phyloP scores from a whole-genome alignment of 1,140 invertebrate genomes.

The Cydia splendana region DNA sequence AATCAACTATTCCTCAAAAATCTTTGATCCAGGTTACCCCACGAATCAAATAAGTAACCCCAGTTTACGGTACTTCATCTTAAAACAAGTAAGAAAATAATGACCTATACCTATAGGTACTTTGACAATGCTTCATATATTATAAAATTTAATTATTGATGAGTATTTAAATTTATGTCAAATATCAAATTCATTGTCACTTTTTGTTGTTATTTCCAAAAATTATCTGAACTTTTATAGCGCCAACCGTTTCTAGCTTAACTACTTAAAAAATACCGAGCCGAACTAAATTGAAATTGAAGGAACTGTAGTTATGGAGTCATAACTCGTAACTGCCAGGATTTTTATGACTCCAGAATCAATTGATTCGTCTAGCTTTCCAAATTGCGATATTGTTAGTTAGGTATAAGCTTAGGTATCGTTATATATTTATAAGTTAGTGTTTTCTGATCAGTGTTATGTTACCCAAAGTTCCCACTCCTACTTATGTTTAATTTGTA shows the following conservation, averaged over 20 bases:
- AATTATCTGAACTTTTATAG: no score
- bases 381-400: constrained; percentile 1
- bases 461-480: background rate
- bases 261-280: background rate
- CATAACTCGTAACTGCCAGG: background rate
- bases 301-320: background rate
- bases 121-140: no score
- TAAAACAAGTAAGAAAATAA: background rate
- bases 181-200: no score
- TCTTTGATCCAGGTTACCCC: no score
- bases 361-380: constrained; percentile 4
- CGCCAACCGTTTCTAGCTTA: no score
- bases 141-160: no score
- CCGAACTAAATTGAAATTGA: background rate
- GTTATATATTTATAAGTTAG: background rate
- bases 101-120: no score
- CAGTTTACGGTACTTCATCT: background rate
- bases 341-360: constrained; percentile 6
- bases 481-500: background rate
- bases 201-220: no score
- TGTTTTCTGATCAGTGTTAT: background rate
- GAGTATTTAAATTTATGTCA: no score
- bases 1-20: no score
- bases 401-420: background rate
- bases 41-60: no score